Conservation (phyloP, 2,797 vertebrate genomes). For the Todus mexicanus region DNA sequence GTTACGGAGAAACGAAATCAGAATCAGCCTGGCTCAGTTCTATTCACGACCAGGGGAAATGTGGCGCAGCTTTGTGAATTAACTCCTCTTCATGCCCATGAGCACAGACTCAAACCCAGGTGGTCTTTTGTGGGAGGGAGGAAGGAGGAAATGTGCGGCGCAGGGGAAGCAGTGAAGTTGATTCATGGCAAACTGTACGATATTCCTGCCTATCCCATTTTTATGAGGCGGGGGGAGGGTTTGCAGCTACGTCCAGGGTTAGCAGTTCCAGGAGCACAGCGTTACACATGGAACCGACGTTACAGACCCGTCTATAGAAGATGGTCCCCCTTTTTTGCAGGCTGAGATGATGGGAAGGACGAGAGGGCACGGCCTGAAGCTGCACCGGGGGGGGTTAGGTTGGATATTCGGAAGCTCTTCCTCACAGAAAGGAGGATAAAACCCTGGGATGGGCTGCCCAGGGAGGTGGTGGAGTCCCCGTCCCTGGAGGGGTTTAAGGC, state of each 20-base stretch:
- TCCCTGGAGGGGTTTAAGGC: too few species aligned
- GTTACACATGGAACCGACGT: background rate
- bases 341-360: too few species aligned
- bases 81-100: background rate
- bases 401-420: too few species aligned
- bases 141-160: background rate
- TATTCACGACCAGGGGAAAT: background rate
- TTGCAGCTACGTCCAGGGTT: background rate
- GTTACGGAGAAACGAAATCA: background rate
- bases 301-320: background rate
- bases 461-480: too few species aligned
- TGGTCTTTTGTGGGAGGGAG: background rate
- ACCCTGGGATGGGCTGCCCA: too few species aligned
- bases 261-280: background rate
- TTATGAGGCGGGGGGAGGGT: background rate
- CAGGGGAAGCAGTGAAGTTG: background rate
- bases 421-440: too few species aligned
- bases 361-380: too few species aligned
- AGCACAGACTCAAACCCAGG: background rate
- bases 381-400: too few species aligned
- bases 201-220: background rate
- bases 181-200: background rate
- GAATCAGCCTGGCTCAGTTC: background rate
- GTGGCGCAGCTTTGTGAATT: background rate
- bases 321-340: background rate